Conservation (phyloP, 1,140 invertebrate species). For the Ips nitidus region DNA sequence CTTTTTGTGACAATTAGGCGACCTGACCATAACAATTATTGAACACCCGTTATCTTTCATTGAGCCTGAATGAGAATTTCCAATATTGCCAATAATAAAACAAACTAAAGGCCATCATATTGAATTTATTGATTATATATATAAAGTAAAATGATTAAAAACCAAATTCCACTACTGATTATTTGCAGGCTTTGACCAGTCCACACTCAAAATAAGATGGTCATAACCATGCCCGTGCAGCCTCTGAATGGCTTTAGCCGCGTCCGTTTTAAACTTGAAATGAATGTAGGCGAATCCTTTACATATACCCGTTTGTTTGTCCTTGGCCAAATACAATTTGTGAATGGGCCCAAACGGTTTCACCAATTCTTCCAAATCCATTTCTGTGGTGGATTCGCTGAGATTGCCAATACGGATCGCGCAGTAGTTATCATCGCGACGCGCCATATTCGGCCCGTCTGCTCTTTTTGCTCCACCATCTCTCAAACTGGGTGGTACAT, state of each 20-base stretch:
- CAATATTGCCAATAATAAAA: too few species aligned
- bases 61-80: too few species aligned
- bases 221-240: conserved; percentile 97
- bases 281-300: conserved; percentile 97
- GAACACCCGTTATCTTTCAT: too few species aligned
- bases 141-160: too few species aligned
- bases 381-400: conserved; percentile 93
- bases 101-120: too few species aligned
- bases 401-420: conserved; percentile 97
- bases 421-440: conserved; percentile 78
- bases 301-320: conserved; percentile 77
- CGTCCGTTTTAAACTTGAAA: conserved; percentile 86
- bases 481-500: conserved; percentile 84
- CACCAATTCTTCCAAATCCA: conserved; percentile 94
- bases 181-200: conserved; percentile 89
- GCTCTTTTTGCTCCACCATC: conserved; percentile 76
- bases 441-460: conserved; percentile 69
- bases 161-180: conserved; percentile 14
- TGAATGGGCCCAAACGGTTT: conserved; percentile 85
- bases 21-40: too few species aligned
- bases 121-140: too few species aligned
- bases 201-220: conserved; percentile 96
- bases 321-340: conserved; percentile 87
- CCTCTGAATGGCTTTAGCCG: conserved; percentile 84
- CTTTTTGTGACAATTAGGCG: too few species aligned